phyloP scores from a whole-genome alignment of 2,797 vertebrate species.

The Urocyon cinereoargenteus region DNA sequence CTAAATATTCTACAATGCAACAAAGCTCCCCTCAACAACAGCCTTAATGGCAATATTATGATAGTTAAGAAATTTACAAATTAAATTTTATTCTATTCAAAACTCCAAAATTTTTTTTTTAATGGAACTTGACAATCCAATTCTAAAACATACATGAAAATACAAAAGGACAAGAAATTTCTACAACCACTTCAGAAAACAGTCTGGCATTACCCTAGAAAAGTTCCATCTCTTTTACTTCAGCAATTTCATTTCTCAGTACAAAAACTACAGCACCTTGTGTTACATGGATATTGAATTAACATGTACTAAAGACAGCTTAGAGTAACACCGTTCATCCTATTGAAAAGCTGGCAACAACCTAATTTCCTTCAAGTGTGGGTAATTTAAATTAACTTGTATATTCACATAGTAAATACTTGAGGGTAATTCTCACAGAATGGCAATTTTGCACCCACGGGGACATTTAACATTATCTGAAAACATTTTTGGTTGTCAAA shows the following conservation, averaged over 20 bases:
- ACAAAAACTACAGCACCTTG: background rate
- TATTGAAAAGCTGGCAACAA: background rate
- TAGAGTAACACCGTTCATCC: background rate
- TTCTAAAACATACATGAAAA: background rate
- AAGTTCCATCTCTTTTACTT: background rate
- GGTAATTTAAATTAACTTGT: background rate
- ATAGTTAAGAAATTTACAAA: background rate
- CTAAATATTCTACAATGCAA: background rate
- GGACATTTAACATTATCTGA: background rate
- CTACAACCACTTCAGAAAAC: conserved; percentile 2
- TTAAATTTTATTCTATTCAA: conserved; percentile 10
- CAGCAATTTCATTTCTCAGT: background rate
- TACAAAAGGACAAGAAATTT: background rate
- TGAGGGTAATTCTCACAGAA: background rate
- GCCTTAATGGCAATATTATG: background rate
- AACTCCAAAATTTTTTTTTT: background rate
- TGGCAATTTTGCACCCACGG: background rate
- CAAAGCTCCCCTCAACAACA: background rate
- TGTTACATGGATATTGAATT: background rate
- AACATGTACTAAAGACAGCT: background rate
- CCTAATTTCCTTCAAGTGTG: background rate
- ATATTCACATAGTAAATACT: background rate
- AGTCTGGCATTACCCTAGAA: background rate
- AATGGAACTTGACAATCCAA: background rate
- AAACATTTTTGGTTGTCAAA: background rate